Evolutionary conservation across 2,113 vertebrate species (phyloP), one percentile per base, ranked within the genome.

Genomic region (Caretta caretta): DNA sequence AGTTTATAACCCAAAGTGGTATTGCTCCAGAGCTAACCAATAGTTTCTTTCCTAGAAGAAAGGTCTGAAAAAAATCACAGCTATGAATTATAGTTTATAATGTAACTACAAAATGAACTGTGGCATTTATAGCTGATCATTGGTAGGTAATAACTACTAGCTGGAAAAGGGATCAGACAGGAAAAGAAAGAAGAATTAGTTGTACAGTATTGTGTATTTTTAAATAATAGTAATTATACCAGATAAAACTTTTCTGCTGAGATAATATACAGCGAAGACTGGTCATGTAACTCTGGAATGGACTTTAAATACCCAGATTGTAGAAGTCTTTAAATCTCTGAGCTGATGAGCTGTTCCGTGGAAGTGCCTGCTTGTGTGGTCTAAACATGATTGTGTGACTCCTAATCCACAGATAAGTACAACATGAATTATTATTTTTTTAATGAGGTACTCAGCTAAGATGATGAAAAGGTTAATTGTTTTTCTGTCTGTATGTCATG

Each of bases 41-140:
- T 0, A 83, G 62, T 62, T 49, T 85, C 31, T 31, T 78, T 46
- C 29, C 56, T 83, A 31, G 75, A 85, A 89, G 8, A 87, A 94
- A 50, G 31, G 8, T 31, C 80, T 91, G 62, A 81, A 87, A 85
- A 81, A 85, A 83, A 5, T 56, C 8, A 4, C 17, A 91, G 84
- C 1, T 16, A 4, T 56, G 6, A 9, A 4, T 83, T 81, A 31
- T 87, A 91, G 79, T 19, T 46, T 76, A 46, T 20, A 69, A 69
- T n/a, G 35, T 17, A 69, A 46, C 12, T 24, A 42, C 24, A 25
- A 24, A 38, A 19, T 8, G 10, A 20, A 14, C 25, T 0, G 0
- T 62, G 59, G 4, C 9, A 1, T 88, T 4, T 69, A 50, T 24
- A 80, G 19, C 3, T 38, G 3, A 42, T 89, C 86, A 5, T 69